These are phyloP conservation scores for Lutra lutra DNA, from an alignment of 2,797 vertebrate species.

Conservation along the genomic window DNA sequence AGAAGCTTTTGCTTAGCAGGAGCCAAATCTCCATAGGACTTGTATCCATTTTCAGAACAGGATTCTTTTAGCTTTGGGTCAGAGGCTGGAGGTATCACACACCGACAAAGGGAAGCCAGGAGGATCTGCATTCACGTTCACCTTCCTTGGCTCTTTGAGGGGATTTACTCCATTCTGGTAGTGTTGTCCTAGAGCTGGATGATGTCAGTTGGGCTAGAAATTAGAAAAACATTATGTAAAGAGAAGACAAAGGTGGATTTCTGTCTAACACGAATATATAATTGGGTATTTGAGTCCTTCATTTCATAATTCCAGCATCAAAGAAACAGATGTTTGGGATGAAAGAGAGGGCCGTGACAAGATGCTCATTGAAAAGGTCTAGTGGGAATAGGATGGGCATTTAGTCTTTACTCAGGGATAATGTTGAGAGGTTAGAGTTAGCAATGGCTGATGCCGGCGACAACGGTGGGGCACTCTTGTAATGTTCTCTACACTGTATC, in stretches of 20 bases:
- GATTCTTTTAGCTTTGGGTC: background rate
- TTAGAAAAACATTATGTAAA: background rate
- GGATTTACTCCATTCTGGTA: background rate
- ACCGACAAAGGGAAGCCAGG: background rate
- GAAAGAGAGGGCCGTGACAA: background rate
- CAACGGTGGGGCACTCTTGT: rapidly evolving
- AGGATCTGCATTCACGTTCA: background rate
- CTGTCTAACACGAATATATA: no score
- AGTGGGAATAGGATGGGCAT: background rate
- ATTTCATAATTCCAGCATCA: background rate
- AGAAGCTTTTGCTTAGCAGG: background rate
- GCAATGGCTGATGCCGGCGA: rapidly evolving
- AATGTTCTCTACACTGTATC: rapidly evolving
- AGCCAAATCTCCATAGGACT: background rate
- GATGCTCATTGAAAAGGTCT: background rate
- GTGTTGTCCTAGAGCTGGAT: background rate
- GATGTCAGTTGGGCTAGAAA: background rate
- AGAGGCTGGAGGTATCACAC: background rate
- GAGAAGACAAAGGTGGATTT: background rate
- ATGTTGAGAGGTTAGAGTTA: background rate
- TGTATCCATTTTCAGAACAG: constrained; percentile 2
- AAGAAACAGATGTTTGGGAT: background rate
- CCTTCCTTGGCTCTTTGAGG: background rate
- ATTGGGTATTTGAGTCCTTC: background rate
- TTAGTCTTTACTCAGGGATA: background rate